These are phyloP conservation scores for Megalonaias nervosa DNA, from an alignment of 1,140 invertebrate species.

Conservation along the genomic window DNA sequence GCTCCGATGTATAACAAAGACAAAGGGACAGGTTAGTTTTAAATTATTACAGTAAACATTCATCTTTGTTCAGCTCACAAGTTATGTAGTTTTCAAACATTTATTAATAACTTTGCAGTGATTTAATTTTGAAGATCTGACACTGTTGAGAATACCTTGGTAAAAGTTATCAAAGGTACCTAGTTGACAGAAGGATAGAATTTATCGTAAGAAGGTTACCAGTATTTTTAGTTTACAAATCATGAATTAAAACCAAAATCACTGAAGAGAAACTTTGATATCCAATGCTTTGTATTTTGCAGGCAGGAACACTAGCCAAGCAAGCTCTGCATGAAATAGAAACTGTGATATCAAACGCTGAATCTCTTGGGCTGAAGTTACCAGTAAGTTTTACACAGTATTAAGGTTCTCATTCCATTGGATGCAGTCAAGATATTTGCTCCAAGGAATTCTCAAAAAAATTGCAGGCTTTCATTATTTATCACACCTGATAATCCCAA, in stretches of 20 bases:
- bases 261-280: neutral
- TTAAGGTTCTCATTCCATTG: no score
- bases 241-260: no score
- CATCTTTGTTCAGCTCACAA: neutral
- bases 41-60: neutral
- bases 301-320: conserved; percentile 78
- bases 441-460: no score
- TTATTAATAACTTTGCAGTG: neutral
- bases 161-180: neutral
- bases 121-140: neutral
- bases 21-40: conserved; percentile 53
- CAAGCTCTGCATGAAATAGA: conserved; percentile 83
- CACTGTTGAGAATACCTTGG: neutral
- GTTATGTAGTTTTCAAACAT: neutral
- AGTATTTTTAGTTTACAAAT: no score
- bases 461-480: no score
- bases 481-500: no score
- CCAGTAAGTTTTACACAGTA: conserved; percentile 42
- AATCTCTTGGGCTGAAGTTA: conserved; percentile 83
- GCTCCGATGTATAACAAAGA: conserved; percentile 60
- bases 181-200: neutral
- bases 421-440: no score
- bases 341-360: conserved; percentile 78
- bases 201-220: no score
- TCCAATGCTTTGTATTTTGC: conserved; percentile 48